phyloP scores from a whole-genome alignment of 2,113 vertebrate species.

The Athene cunicularia region DNA sequence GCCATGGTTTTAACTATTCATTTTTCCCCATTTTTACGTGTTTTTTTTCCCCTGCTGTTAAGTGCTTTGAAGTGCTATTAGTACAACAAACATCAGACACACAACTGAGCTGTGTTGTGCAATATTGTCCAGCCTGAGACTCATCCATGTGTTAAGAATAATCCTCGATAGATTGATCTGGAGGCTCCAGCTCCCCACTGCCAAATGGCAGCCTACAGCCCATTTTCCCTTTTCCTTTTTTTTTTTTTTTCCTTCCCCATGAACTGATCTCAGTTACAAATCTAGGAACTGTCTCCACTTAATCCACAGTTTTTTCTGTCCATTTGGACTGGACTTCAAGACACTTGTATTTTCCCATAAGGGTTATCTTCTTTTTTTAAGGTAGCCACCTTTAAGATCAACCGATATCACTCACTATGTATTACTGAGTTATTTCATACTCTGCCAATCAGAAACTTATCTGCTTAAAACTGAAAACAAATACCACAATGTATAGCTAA shows the following conservation, averaged over 20 bases:
- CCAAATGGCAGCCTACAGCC: neutral
- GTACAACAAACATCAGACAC: neutral
- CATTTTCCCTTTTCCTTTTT: neutral
- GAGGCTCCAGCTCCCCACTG: neutral
- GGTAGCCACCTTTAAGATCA: neutral
- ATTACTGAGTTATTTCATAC: neutral
- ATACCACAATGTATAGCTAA: neutral
- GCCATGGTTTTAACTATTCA: neutral
- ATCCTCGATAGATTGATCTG: rapidly evolving
- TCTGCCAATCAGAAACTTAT: neutral
- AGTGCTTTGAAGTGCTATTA: neutral
- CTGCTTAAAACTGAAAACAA: neutral
- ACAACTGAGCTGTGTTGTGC: neutral
- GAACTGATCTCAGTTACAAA: neutral
- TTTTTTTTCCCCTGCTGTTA: rapidly evolving
- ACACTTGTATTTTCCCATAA: neutral
- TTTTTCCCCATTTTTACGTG: neutral
- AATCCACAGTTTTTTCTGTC: neutral
- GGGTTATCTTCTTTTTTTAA: neutral
- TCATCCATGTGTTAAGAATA: neutral
- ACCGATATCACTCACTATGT: neutral
- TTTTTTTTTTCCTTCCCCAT: rapidly evolving
- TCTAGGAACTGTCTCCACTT: neutral
- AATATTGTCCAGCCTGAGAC: neutral
- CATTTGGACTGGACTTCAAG: neutral